Evolutionary conservation across 2,888 invertebrate genomes (phyloP).

Genomic region (Cosmia trapezina): DNA sequence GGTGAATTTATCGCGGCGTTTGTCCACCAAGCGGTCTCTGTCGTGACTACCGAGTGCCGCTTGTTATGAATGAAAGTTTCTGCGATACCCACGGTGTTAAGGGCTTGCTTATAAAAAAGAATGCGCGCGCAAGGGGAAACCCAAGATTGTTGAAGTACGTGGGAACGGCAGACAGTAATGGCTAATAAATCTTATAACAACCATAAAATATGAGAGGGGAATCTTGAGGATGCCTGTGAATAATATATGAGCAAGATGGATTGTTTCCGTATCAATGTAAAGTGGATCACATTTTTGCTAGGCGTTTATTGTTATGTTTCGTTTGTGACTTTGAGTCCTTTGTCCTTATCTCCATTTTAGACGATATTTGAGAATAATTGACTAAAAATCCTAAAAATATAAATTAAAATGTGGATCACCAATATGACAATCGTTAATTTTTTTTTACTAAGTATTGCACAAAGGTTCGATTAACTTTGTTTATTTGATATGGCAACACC

Average conservation of each 20-base stretch:
- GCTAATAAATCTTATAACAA: slow-evolving; percentile 39
- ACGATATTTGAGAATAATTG: not conserved
- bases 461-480: not conserved
- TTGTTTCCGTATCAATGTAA: slow-evolving; percentile 25
- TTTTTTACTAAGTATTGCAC: not conserved
- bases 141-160: slow-evolving; percentile 41
- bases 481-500: slow-evolving; percentile 47
- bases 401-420: not conserved
- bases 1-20: slow-evolving; percentile 73
- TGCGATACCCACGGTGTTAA: slow-evolving; percentile 58
- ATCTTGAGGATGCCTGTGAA: slow-evolving; percentile 59
- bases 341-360: not conserved
- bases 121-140: slow-evolving; percentile 76
- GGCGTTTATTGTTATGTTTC: slow-evolving; percentile 30
- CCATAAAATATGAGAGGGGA: slow-evolving; percentile 28
- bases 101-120: slow-evolving; percentile 57
- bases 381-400: no score
- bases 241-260: slow-evolving; percentile 63
- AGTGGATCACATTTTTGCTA: slow-evolving; percentile 22
- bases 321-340: not conserved
- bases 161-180: slow-evolving; percentile 38
- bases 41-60: slow-evolving; percentile 78
- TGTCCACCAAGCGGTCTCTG: slow-evolving; percentile 75
- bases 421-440: not conserved
- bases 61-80: slow-evolving; percentile 76